Conservation (phyloP, 2,113 vertebrate species). For the Candoia aspera region DNA sequence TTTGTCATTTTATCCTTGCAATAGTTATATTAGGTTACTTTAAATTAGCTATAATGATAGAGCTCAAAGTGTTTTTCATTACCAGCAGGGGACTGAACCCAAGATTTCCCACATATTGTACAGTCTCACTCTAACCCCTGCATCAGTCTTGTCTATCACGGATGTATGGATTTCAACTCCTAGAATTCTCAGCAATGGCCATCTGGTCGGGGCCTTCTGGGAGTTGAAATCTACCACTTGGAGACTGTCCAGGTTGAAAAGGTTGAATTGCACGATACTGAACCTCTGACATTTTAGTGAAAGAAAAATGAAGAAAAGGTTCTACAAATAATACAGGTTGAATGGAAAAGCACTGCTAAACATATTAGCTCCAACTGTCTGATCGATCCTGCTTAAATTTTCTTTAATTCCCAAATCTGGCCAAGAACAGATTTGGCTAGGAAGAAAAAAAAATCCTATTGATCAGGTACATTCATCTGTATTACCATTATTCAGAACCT, state of each 20-base stretch:
- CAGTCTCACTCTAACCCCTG: neutral
- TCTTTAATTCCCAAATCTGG: neutral
- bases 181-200: neutral
- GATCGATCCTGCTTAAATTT: neutral
- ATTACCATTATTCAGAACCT: neutral
- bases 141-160: neutral
- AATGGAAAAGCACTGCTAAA: neutral
- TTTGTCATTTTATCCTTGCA: neutral
- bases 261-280: neutral
- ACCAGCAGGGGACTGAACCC: neutral
- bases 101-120: neutral
- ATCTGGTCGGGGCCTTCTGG: neutral
- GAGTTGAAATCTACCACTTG: neutral
- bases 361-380: neutral
- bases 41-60: neutral
- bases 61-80: neutral
- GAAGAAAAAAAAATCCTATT: neutral
- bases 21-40: neutral
- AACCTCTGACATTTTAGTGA: neutral
- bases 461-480: neutral
- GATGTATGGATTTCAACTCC: neutral
- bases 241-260: neutral
- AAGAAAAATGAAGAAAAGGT: neutral
- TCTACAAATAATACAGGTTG: neutral
- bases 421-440: neutral